These are phyloP conservation scores for Irena cyanogastra DNA, from an alignment of 2,113 vertebrate genomes.

Conservation along the genomic window DNA sequence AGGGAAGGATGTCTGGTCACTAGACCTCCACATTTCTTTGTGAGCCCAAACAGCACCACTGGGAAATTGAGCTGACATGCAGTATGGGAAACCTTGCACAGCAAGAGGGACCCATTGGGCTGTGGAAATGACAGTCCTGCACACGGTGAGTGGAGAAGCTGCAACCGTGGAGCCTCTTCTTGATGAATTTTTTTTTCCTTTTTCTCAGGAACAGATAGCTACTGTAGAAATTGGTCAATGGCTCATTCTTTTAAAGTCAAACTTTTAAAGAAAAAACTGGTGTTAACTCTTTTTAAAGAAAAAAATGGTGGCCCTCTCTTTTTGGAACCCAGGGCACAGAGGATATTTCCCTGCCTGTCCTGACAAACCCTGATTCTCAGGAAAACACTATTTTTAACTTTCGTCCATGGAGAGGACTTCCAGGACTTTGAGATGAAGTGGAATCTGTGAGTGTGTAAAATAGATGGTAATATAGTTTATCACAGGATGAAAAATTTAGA, in stretches of 20 bases:
- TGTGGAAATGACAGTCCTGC: background rate
- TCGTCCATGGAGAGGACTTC: too few relatives aligned
- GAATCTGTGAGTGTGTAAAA: too few relatives aligned
- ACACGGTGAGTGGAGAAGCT: background rate
- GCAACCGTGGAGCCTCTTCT: background rate
- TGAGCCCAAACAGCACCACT: background rate
- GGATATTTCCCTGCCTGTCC: too few relatives aligned
- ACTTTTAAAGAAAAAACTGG: background rate
- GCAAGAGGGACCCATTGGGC: background rate
- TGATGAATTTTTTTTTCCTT: fast-evolving
- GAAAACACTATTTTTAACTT: too few relatives aligned
- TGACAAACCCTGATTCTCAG: too few relatives aligned
- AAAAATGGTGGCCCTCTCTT: too few relatives aligned
- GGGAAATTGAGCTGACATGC: background rate
- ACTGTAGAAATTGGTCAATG: background rate
- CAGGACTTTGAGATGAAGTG: too few relatives aligned
- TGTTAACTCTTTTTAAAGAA: too few relatives aligned
- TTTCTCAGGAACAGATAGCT: background rate
- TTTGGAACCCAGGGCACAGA: too few relatives aligned
- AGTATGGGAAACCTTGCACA: background rate
- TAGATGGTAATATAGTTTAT: too few relatives aligned
- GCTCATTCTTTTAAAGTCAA: background rate
- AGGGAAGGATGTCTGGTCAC: background rate
- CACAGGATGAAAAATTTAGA: too few relatives aligned
- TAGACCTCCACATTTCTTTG: fast-evolving